Conservation (phyloP, 2,797 vertebrate species). For the Microctenopoma lineatum region DNA sequence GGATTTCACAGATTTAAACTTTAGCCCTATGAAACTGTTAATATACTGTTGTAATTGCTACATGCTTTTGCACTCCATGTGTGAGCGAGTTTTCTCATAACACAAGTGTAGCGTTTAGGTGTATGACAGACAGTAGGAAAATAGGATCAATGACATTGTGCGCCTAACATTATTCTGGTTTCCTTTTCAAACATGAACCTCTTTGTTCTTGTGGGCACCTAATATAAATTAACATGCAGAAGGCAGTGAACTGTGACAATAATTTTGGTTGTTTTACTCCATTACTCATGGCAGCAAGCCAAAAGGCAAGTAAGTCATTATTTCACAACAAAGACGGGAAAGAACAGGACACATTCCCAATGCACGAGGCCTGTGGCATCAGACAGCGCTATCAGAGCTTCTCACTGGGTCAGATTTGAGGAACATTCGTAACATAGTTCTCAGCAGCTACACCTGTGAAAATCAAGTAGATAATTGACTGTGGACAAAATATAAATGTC, state of each 20-base stretch:
- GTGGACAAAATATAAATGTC: conserved; percentile 1
- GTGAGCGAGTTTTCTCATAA: neutral
- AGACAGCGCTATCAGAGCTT: too few relatives aligned
- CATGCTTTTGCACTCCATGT: neutral
- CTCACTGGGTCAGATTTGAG: too few relatives aligned
- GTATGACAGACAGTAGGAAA: neutral
- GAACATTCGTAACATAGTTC: neutral
- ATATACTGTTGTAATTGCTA: conserved; percentile 4
- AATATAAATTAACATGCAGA: neutral
- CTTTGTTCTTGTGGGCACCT: neutral
- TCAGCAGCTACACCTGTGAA: conserved; percentile 23
- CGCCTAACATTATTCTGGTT: conserved; percentile 2
- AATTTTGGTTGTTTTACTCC: conserved; percentile 7
- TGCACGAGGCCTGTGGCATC: too few relatives aligned
- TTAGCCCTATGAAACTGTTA: neutral
- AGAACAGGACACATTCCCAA: neutral
- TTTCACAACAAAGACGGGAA: neutral
- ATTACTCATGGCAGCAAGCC: conserved; percentile 8
- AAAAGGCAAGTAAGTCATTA: neutral
- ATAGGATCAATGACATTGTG: neutral
- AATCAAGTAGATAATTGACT: conserved; percentile 16
- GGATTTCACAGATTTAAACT: conserved; percentile 11
- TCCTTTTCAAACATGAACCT: neutral
- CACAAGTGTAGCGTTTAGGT: neutral
- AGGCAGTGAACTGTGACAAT: neutral